Evolutionary conservation across 2,113 vertebrate genomes (phyloP), one percentile per base, ranked within the genome.

Genomic region (Geococcyx californianus): DNA sequence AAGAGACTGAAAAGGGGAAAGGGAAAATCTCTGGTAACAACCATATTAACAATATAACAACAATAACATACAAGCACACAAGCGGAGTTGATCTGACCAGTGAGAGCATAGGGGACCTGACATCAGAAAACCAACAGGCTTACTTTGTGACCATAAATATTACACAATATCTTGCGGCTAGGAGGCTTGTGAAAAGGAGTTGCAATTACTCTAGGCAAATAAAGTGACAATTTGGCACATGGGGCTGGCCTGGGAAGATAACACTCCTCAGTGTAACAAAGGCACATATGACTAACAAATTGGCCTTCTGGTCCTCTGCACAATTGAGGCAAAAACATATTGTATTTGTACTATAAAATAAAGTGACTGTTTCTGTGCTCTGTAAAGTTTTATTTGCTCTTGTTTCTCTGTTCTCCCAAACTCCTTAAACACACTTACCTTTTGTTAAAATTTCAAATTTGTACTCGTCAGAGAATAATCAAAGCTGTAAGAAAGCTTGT

Each of bases 391-490:
- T 55, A 40, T 84, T 86, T 92, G 68, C 36, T 74, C 11, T 23
- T 31, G 13, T 33, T 92, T 90, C 31, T 81, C 44, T 88, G 23
- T 72, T 89, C 56, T 92, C 60, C 10, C 12, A 73, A 72, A 59
- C 31, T 78, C 24, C 42, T 81, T 70, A 84, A 91, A 56, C 13
- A 62, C 20, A 58, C 8, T 58, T 68, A 54, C 31, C 31, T 88
- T 87, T 93, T 83, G 17, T 75, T 80, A 77, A 80, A 67, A 25
- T 72, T 90, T 84, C 47, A 75, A 77, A 76, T 92, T 80, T 78
- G 51, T 62, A 49, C 19, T 70, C 34, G 34, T 9, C 45, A 67
- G 23, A 45, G 31, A 58, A 1, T 33, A 81, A 84, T 42, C 1
- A 58, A 77, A 95, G 34, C 19, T 36, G 67, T 24, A 85, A n/a